These are phyloP conservation scores for Chouioia cunea DNA, from an alignment of 2,888 invertebrate species.

Conservation along the genomic window DNA sequence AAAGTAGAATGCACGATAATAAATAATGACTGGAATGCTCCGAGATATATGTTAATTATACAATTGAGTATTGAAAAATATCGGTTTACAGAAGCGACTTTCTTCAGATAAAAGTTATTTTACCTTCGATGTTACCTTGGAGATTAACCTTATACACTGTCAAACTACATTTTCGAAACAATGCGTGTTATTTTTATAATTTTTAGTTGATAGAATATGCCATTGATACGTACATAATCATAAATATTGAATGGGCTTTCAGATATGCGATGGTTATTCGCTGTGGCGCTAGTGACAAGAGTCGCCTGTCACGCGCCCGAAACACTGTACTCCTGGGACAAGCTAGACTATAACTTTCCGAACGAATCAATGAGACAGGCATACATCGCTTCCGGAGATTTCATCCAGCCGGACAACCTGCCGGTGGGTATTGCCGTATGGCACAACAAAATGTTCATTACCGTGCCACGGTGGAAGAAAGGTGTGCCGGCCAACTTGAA, in stretches of 20 bases:
- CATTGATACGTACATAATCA: too few relatives aligned
- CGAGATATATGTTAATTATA: slow-evolving; percentile 5
- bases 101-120: too few relatives aligned
- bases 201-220: too few relatives aligned
- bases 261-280: slow-evolving; percentile 54
- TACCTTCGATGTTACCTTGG: too few relatives aligned
- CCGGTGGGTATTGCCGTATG: slow-evolving; percentile 78
- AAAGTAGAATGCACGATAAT: background rate
- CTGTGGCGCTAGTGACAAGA: slow-evolving; percentile 51
- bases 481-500: slow-evolving; percentile 77
- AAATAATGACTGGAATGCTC: slow-evolving; percentile 9
- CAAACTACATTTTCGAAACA: too few relatives aligned
- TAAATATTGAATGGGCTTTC: background rate
- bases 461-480: slow-evolving; percentile 77
- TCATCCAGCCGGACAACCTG: slow-evolving; percentile 78
- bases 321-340: slow-evolving; percentile 59
- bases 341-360: slow-evolving; percentile 61
- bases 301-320: slow-evolving; percentile 55
- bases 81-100: too few relatives aligned
- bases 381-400: slow-evolving; percentile 71
- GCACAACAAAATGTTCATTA: slow-evolving; percentile 77
- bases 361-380: slow-evolving; percentile 56
- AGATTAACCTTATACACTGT: too few relatives aligned
- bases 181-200: too few relatives aligned
- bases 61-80: background rate